Evolutionary conservation across 2,888 invertebrate genomes (phyloP), one percentile per base, ranked within the genome.

Genomic region (Sphaerophoria rueppellii): DNA sequence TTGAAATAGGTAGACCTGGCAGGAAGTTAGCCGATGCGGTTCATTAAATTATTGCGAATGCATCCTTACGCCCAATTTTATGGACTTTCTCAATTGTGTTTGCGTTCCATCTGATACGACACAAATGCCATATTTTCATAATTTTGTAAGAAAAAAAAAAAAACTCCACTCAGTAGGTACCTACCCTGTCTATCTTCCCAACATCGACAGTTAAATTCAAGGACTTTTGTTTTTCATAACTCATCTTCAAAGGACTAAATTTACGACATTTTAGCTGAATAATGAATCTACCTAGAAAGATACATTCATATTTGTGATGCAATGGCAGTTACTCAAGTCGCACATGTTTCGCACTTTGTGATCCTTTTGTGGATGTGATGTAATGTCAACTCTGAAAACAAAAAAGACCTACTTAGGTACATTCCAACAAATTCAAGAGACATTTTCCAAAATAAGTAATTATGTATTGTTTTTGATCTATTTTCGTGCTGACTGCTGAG

Each of bases 341-440:
- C 60, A 83, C 85, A 85, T 85, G 85, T 85, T 69, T 50, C 72
- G 54, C 82, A 58, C 75, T 40, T 63, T 74, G 76, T 77, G 85
- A 85, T 85, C 80, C 81, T 85, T 85, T 63, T 70, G 74, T 73
- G 73, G 71, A 85, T 76, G 81, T 85, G 80, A 80, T 70, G 72
- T 61, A 54, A 57, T 71, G 76, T 85, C 85, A 81, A 85, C 76
- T 81, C 63, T 70, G 79, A 46, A 69, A 46, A 34, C 32, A 16
- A 12, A 34, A 69, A 82, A 67, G 69, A 81, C 60, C 50, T 37
- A 81, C 60, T 34, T 37, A 24, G 24, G 24, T 24, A 24, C 24
- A 24, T 24, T 14, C 34, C 63, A 52, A 69, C 58, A n/a, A 63
- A 61, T 52, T 57, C 65, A 43, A 4, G 12, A 37, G 40, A 35